Evolutionary conservation across 2,113 vertebrate genomes (phyloP).

Genomic region (Nothoprocta perdicaria): DNA sequence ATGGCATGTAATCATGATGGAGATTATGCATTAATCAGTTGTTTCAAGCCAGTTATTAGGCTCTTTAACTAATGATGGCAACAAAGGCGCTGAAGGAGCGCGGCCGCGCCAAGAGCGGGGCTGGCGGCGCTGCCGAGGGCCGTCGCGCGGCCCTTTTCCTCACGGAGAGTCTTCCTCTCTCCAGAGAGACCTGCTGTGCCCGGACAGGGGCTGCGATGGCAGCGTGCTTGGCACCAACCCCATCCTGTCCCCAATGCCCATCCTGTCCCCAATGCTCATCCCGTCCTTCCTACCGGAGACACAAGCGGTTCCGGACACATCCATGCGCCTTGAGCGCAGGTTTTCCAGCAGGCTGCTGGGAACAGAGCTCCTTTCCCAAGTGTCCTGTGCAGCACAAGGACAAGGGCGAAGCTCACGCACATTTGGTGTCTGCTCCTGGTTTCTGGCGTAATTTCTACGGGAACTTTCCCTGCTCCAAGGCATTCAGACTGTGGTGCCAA

Average conservation of each 20-base stretch:
- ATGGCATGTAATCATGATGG: constrained; percentile 82
- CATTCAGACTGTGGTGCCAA: background rate
- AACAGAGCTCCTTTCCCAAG: background rate
- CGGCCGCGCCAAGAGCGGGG: fast-evolving
- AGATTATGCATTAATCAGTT: constrained; percentile 84
- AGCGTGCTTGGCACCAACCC: constrained; percentile 35
- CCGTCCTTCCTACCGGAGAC: background rate
- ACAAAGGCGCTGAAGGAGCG: constrained; percentile 63
- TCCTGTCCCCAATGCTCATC: background rate
- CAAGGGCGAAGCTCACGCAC: background rate
- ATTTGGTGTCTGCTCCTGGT: background rate
- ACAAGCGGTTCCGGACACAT: background rate
- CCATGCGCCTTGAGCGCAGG: background rate
- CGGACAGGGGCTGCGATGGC: background rate
- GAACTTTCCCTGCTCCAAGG: background rate
- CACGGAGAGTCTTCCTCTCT: too few relatives aligned
- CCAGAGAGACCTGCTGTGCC: too few relatives aligned
- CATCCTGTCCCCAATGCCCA: background rate
- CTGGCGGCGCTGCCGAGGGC: too few relatives aligned
- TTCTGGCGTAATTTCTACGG: background rate
- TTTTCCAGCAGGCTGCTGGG: background rate
- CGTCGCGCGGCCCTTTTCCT: too few relatives aligned
- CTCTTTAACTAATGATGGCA: constrained; percentile 78
- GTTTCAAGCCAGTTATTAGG: constrained; percentile 81
- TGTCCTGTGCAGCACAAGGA: background rate